These are phyloP conservation scores for Capitulum mitella DNA, from an alignment of 2,888 invertebrate genomes.

Conservation along the genomic window DNA sequence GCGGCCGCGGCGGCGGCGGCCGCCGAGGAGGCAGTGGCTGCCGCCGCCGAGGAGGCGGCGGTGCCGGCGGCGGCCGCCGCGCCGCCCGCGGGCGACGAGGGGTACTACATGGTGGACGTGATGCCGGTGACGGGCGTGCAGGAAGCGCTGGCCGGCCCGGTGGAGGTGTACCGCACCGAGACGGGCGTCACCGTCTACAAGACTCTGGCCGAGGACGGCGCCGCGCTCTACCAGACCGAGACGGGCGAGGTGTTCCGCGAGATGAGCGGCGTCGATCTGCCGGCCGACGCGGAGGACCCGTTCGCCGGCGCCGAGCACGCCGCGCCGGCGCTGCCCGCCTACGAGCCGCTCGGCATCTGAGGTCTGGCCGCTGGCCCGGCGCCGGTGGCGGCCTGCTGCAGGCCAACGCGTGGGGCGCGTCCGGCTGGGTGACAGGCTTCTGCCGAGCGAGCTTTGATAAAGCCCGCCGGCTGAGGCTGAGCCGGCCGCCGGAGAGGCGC, in stretches of 20 bases:
- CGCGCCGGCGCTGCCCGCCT: neutral
- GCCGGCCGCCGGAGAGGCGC: too few relatives aligned
- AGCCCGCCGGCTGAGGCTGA: too few relatives aligned
- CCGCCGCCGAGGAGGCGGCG: too few relatives aligned
- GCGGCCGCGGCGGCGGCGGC: neutral
- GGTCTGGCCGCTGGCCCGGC: too few relatives aligned
- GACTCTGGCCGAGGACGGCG: neutral
- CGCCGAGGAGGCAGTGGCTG: neutral
- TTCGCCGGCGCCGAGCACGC: neutral
- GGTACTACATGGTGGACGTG: neutral
- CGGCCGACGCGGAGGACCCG: neutral
- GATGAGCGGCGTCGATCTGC: neutral
- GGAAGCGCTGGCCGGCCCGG: neutral
- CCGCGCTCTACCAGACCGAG: neutral
- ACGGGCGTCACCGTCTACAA: constrained; percentile 9
- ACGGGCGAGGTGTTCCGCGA: neutral
- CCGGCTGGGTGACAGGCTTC: too few relatives aligned
- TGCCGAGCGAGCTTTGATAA: too few relatives aligned
- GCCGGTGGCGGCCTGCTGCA: too few relatives aligned
- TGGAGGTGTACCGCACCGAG: constrained; percentile 16
- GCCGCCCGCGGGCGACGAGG: neutral
- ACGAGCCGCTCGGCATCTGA: constrained; percentile 3
- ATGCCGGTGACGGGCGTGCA: neutral
- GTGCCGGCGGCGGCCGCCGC: neutral
- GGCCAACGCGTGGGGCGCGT: too few relatives aligned